Evolutionary conservation across 2,797 vertebrate genomes (phyloP), one percentile per base, ranked within the genome.

Genomic region (Sardinella longiceps): DNA sequence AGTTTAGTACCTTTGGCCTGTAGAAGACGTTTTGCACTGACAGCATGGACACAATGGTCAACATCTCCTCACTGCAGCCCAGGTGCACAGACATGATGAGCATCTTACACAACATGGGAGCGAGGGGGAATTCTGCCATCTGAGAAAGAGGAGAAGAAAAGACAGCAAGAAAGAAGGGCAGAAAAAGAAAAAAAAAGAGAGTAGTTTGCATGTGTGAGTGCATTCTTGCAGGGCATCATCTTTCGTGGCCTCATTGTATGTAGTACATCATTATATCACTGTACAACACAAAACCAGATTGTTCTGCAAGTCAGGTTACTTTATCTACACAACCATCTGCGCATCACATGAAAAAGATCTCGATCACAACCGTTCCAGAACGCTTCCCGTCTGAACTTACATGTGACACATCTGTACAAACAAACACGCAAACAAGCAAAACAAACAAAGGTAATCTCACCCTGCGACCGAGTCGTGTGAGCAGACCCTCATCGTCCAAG

Each of bases 51-150:
- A 99, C 98, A 0, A 99, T 99, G 0, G 98, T 99, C 87, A 99
- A 80, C 98, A 99, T 99, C 91, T 99, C 98, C 84, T 99, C 98
- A 0, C 98, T 99, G 95, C 98, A 99, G 66, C 98, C 98, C 92
- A 99, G 93, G 9, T 99, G 98, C 82, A 99, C 98, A 0, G 98
- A 99, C 98, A 99, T 99, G 93, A 99, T 99, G 90, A 99, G 86
- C 98, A 99, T 99, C 95, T 99, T 99, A 88, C 98, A 99, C 89
- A 99, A 88, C 98, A 99, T 99, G 1, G 98, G 98, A 94, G 99
- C 98, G 94, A 99, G 92, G 39, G 98, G 98, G 87, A 99, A 99
- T 92, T 99, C 98, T 0, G 98, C 98, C 98, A 99, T 99, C 98
- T 99, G 90, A 5, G 12, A 77, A 77, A 37, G 2, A 18, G 3